phyloP scores from a whole-genome alignment of 2,797 vertebrate genomes.

The Fundulus diaphanus region DNA sequence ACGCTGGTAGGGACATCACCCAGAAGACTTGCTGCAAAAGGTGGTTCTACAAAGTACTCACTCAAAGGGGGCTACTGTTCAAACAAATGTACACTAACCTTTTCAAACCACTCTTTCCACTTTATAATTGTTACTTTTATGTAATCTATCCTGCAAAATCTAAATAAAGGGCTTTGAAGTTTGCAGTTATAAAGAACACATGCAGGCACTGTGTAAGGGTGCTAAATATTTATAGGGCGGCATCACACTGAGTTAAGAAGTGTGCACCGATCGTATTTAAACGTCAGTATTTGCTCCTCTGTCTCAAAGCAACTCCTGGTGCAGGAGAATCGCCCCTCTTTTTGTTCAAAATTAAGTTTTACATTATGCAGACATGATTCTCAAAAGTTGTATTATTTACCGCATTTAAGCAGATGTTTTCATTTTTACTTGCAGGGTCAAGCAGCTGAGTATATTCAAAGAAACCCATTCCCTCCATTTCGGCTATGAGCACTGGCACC shows the following conservation, averaged over 20 bases:
- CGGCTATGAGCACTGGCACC: slow-evolving; percentile 32
- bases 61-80: no score
- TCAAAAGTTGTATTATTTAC: slow-evolving; percentile 8
- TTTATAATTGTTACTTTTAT: neutral
- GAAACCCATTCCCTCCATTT: slow-evolving; percentile 35
- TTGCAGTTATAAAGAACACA: neutral
- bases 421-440: slow-evolving; percentile 34
- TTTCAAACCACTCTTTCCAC: neutral
- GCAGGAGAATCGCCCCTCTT: slow-evolving; percentile 20
- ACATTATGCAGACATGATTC: slow-evolving; percentile 4
- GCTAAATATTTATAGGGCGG: neutral
- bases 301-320: slow-evolving; percentile 29
- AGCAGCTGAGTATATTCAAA: slow-evolving; percentile 38
- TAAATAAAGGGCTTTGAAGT: neutral
- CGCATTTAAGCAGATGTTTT: neutral
- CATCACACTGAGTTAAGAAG: neutral
- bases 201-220: neutral
- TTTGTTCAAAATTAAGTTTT: slow-evolving; percentile 27
- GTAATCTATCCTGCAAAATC: neutral
- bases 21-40: neutral
- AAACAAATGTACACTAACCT: neutral
- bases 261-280: neutral
- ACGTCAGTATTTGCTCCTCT: neutral
- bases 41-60: no score
- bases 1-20: neutral